Evolutionary conservation across 2,797 vertebrate genomes (phyloP).

Genomic region (Miichthys miiuy): DNA sequence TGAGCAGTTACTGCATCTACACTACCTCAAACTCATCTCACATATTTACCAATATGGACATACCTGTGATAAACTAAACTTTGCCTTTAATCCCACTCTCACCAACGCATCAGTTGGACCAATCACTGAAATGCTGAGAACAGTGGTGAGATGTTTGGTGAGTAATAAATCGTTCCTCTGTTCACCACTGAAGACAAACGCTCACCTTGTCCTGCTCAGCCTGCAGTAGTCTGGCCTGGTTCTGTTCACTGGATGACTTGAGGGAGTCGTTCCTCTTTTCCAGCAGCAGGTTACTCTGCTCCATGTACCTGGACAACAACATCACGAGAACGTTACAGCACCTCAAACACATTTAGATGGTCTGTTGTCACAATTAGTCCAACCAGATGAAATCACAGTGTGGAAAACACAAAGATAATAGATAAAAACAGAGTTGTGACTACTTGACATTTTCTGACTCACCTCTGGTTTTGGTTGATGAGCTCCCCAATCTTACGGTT

Average conservation of each 20-base stretch:
- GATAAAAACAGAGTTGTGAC: background rate
- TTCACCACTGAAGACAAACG: background rate
- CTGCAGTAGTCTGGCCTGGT: constrained; percentile 91
- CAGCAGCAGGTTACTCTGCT: constrained; percentile 94
- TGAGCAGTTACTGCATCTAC: background rate
- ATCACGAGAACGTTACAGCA: background rate
- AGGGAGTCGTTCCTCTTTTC: constrained; percentile 94
- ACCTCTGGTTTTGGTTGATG: constrained; percentile 97
- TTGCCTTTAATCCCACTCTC: background rate
- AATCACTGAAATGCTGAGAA: background rate
- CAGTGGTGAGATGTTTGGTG: background rate
- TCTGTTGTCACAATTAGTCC: background rate
- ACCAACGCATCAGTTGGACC: background rate
- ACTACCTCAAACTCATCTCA: background rate
- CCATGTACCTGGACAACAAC: constrained; percentile 87
- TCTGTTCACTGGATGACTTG: constrained; percentile 91
- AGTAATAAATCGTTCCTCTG: no score
- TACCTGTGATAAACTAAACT: background rate
- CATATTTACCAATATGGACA: background rate
- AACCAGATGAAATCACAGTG: background rate
- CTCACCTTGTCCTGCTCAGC: constrained; percentile 97
- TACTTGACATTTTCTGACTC: constrained; percentile 50
- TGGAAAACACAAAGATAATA: background rate
- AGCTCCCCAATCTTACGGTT: constrained; percentile 96
- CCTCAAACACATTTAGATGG: background rate